A percentile compares a stretch with the other conserved stretches of the same genome.
Conservation (phyloP, 2,888 invertebrate species). For the Cyclophora albipunctata region DNA sequence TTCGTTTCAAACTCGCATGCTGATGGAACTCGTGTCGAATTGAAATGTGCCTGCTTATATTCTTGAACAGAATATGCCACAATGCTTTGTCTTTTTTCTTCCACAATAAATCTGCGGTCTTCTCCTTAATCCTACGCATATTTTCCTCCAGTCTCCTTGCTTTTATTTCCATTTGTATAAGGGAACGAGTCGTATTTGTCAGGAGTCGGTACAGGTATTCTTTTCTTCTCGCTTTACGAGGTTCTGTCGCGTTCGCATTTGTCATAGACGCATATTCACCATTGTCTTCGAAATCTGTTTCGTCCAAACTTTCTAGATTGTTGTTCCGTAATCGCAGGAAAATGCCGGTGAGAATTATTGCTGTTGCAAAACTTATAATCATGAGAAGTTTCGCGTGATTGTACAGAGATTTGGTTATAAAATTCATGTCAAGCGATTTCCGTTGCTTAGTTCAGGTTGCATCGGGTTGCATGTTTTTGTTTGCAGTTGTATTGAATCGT, state of each 20-base stretch:
- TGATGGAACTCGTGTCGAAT: constrained; percentile 71
- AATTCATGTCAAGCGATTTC: constrained; percentile 56
- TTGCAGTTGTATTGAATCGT: constrained; percentile 20
- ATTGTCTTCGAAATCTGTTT: constrained; percentile 35
- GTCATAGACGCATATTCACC: constrained; percentile 50
- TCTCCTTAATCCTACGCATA: constrained; percentile 75
- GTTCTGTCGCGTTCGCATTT: constrained; percentile 53
- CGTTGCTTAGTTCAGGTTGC: constrained; percentile 31
- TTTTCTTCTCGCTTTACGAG: constrained; percentile 60
- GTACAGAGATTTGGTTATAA: constrained; percentile 53
- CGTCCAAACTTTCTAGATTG: constrained; percentile 26
- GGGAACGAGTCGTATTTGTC: constrained; percentile 73
- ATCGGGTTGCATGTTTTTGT: constrained; percentile 42
- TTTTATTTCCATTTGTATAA: constrained; percentile 76
- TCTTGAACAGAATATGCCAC: constrained; percentile 73
- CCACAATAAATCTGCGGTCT: constrained; percentile 74
- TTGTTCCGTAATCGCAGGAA: constrained; percentile 34
- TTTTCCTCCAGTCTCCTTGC: constrained; percentile 73
- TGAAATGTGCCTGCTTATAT: constrained; percentile 70
- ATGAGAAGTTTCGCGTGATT: constrained; percentile 59
- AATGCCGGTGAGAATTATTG: constrained; percentile 49
- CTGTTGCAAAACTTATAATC: constrained; percentile 51
- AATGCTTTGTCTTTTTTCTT: constrained; percentile 72
- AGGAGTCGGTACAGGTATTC: constrained; percentile 72
- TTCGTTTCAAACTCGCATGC: constrained; percentile 61